phyloP scores from a whole-genome alignment of 1,140 invertebrate species.

The Sminthurinus signatus region DNA sequence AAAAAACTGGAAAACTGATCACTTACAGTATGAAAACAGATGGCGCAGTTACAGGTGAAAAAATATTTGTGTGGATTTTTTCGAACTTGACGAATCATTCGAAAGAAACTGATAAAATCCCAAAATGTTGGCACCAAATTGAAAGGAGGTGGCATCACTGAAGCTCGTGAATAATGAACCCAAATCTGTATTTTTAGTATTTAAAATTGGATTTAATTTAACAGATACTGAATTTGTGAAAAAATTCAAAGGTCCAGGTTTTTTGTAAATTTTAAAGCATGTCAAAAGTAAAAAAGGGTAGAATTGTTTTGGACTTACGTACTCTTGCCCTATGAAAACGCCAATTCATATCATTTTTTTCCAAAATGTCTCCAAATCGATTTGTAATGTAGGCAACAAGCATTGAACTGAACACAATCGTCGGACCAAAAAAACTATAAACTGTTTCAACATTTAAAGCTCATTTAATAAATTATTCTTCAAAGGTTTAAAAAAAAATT shows the following conservation, averaged over 20 bases:
- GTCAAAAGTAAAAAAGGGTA: neutral
- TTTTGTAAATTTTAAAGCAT: neutral
- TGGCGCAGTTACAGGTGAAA: constrained; percentile 1
- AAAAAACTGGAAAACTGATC: neutral
- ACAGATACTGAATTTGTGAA: neutral
- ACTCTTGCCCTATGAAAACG: neutral
- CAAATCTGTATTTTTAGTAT: neutral
- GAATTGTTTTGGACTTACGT: neutral
- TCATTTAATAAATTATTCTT: neutral
- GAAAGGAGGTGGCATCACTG: constrained; percentile 11
- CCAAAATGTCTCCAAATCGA: neutral
- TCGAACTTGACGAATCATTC: neutral
- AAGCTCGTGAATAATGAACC: neutral
- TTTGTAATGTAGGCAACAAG: constrained; percentile 1
- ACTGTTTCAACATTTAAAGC: neutral
- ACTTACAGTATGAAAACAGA: constrained; percentile 3
- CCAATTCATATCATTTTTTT: neutral
- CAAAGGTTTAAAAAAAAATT: neutral
- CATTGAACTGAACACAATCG: neutral
- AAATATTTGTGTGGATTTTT: neutral
- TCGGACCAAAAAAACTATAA: neutral
- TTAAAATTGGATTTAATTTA: neutral
- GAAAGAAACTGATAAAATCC: neutral
- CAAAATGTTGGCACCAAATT: constrained; percentile 11
- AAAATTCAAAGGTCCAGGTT: neutral